Conservation (phyloP, 2,888 invertebrate species). For the Xestia sexstrigata region DNA sequence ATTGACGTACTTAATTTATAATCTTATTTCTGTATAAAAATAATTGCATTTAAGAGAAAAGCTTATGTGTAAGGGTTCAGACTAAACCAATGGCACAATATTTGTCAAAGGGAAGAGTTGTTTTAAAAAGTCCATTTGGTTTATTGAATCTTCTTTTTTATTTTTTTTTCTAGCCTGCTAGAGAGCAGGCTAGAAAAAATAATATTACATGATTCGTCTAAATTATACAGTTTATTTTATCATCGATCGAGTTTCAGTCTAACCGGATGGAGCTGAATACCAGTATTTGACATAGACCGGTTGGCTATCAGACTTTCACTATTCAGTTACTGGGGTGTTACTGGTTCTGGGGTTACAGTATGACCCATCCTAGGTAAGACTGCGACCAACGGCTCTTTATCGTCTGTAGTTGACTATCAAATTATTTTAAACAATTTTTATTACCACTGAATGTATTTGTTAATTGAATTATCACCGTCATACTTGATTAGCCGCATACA, state of each 20-base stretch:
- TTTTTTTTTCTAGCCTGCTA: too few relatives aligned
- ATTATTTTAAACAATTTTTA: neutral
- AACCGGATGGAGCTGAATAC: neutral
- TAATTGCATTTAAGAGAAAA: neutral
- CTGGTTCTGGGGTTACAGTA: too few relatives aligned
- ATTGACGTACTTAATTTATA: neutral
- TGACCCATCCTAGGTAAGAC: neutral
- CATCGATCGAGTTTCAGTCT: neutral
- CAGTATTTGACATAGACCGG: neutral
- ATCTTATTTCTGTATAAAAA: neutral
- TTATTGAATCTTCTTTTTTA: neutral
- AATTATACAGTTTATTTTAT: neutral
- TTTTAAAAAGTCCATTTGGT: neutral
- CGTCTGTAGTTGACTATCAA: neutral
- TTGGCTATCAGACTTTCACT: neutral
- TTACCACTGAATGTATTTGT: neutral
- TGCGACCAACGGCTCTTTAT: neutral
- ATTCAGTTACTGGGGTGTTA: too few relatives aligned
- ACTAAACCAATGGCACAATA: neutral
- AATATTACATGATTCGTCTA: too few relatives aligned
- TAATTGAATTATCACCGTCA: constrained; percentile 3
- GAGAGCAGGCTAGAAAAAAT: too few relatives aligned
- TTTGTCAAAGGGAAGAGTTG: neutral
- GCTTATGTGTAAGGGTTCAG: neutral
- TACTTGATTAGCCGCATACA: neutral